Conservation (phyloP, 1,140 invertebrate genomes). For the Habropoda laboriosa region DNA sequence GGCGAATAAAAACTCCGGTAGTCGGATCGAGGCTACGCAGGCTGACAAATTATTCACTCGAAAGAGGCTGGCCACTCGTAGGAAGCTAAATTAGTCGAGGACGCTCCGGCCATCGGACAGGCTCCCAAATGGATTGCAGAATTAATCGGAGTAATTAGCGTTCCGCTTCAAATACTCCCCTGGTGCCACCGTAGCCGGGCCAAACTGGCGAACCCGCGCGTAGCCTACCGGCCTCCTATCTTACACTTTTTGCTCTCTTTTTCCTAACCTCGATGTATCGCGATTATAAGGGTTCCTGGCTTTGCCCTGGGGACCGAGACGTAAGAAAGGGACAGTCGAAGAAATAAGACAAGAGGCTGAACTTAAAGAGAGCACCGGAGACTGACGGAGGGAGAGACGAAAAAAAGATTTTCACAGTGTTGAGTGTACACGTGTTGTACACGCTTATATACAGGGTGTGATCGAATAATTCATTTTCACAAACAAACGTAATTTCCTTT, state of each 20-base stretch:
- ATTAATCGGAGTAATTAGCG: conserved; percentile 49
- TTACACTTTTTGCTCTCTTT: conserved; percentile 9
- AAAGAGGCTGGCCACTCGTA: conserved; percentile 36
- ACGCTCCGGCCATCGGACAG: conserved; percentile 40
- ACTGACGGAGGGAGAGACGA: not conserved
- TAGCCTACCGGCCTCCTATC: not conserved
- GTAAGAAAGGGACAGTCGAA: not conserved
- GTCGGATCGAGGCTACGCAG: conserved; percentile 11
- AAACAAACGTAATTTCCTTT: too few species aligned
- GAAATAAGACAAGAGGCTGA: not conserved
- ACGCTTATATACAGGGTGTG: not conserved
- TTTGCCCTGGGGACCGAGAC: not conserved
- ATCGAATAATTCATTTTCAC: too few species aligned
- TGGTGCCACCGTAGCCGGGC: conserved; percentile 11
- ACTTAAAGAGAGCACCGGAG: not conserved
- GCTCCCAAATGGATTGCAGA: conserved; percentile 43
- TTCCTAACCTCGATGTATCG: conserved; percentile 30
- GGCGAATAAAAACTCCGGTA: conserved; percentile 47
- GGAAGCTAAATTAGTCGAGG: conserved; percentile 43
- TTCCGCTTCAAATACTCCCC: conserved; percentile 34
- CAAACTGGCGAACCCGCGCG: conserved; percentile 24
- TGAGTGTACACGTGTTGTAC: not conserved
- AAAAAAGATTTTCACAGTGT: not conserved
- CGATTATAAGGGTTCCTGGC: conserved; percentile 34
- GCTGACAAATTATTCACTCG: conserved; percentile 47